Percentiles rank a stretch among this genome's conserved stretches.
phyloP scores from a whole-genome alignment of 1,140 invertebrate species.

The Ganaspis sp. region DNA sequence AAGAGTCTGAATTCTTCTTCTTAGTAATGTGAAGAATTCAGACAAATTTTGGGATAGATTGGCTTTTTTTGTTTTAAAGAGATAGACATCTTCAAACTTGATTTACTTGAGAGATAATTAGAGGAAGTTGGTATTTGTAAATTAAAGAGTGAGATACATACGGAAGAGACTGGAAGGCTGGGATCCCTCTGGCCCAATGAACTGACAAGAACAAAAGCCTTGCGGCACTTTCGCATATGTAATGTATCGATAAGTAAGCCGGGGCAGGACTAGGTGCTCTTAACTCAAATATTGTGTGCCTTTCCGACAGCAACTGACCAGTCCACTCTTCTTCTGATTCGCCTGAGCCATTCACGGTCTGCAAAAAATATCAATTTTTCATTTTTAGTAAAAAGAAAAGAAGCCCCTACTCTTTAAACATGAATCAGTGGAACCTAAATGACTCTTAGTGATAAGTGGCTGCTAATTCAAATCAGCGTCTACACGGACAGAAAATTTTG shows the following conservation, averaged over 20 bases:
- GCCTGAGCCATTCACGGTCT: slow-evolving; percentile 76
- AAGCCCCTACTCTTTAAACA: not conserved
- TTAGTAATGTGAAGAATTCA: no score
- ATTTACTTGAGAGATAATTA: not conserved
- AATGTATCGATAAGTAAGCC: slow-evolving; percentile 89
- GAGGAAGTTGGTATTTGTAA: not conserved
- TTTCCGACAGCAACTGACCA: slow-evolving; percentile 82
- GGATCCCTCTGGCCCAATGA: slow-evolving; percentile 91
- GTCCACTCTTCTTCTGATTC: slow-evolving; percentile 76
- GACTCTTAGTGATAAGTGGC: no score
- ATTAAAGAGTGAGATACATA: slow-evolving; percentile 67
- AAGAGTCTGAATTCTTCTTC: no score
- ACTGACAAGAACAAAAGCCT: slow-evolving; percentile 91
- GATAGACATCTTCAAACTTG: no score
- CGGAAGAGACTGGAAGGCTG: slow-evolving; percentile 88
- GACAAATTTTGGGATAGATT: no score
- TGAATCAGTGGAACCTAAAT: no score
- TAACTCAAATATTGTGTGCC: slow-evolving; percentile 85
- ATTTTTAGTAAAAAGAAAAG: no score
- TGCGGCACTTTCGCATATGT: slow-evolving; percentile 94
- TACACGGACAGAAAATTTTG: no score
- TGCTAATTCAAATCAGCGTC: no score
- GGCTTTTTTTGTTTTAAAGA: no score
- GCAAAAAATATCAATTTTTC: slow-evolving; percentile 41
- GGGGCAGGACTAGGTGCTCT: slow-evolving; percentile 89